Evolutionary conservation across 2,797 vertebrate genomes (phyloP).

Genomic region (Heteromormyrus szaboi): DNA sequence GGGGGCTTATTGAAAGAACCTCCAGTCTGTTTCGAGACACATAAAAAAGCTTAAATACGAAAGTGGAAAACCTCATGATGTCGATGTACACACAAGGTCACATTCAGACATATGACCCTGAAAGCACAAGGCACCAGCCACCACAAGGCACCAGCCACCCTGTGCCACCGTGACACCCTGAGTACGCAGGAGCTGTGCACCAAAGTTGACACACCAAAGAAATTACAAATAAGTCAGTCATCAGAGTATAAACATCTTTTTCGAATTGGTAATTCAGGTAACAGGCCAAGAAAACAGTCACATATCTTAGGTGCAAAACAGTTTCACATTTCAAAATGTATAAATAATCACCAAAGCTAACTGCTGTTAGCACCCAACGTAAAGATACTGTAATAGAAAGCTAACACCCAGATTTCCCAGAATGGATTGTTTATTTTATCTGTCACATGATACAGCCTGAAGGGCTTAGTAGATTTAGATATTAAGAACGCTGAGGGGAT

Average conservation of each 20-base stretch:
- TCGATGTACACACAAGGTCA: not conserved
- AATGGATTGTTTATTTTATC: constrained; percentile 7
- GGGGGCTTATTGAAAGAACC: not conserved
- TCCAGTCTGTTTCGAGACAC: not conserved
- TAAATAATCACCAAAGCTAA: not conserved
- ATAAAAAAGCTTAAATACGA: not conserved
- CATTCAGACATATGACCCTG: not conserved
- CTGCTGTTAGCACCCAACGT: constrained; percentile 38
- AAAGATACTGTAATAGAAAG: constrained; percentile 13
- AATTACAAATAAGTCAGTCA: not conserved
- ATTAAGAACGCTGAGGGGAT: not conserved
- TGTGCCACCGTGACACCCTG: not conserved
- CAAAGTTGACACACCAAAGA: not conserved
- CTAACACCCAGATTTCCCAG: not conserved
- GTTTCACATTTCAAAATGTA: not conserved
- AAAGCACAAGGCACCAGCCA: not conserved
- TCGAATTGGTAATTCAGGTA: not conserved
- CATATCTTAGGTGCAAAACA: not conserved
- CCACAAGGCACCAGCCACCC: not conserved
- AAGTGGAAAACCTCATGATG: not conserved
- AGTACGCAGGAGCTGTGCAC: not conserved
- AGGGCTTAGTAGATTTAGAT: not conserved
- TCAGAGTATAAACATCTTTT: not conserved
- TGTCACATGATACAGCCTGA: not conserved
- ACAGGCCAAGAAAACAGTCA: not conserved